Conservation (phyloP, 2,888 invertebrate species). For the Diarsia rubi region DNA sequence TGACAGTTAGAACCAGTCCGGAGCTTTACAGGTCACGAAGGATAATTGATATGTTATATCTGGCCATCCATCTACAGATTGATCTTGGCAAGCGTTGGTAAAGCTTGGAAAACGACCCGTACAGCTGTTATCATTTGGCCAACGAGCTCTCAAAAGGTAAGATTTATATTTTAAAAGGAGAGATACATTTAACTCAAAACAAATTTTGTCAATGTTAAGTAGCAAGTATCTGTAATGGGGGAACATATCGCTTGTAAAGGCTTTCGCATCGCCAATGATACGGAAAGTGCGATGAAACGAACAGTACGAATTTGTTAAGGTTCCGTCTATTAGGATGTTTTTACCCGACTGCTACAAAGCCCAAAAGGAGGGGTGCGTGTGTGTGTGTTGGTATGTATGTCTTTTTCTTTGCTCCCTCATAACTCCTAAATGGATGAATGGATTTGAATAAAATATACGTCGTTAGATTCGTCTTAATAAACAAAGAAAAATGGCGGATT, state of each 20-base stretch:
- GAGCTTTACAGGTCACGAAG: not conserved
- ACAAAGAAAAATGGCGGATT: no score
- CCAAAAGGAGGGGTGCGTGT: no score
- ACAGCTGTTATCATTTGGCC: not conserved
- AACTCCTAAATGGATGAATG: no score
- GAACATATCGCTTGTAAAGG: conserved; percentile 67
- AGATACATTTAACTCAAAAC: conserved; percentile 11
- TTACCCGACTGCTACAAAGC: no score
- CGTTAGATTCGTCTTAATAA: no score
- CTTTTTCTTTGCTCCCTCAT: no score
- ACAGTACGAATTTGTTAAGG: conserved; percentile 51
- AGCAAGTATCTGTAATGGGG: conserved; percentile 57
- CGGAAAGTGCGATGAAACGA: conserved; percentile 66
- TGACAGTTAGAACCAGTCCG: not conserved
- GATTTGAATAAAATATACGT: no score
- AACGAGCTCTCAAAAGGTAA: not conserved
- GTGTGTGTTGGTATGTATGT: no score
- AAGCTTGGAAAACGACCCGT: not conserved
- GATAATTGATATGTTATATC: not conserved
- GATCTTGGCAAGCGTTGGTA: not conserved
- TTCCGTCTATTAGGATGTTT: conserved; percentile 49
- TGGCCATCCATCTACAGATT: not conserved
- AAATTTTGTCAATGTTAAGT: conserved; percentile 37
- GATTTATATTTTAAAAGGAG: not conserved
- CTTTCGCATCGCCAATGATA: conserved; percentile 67